Conservation (phyloP, 1,140 invertebrate species). For the Ephestia elutella region DNA sequence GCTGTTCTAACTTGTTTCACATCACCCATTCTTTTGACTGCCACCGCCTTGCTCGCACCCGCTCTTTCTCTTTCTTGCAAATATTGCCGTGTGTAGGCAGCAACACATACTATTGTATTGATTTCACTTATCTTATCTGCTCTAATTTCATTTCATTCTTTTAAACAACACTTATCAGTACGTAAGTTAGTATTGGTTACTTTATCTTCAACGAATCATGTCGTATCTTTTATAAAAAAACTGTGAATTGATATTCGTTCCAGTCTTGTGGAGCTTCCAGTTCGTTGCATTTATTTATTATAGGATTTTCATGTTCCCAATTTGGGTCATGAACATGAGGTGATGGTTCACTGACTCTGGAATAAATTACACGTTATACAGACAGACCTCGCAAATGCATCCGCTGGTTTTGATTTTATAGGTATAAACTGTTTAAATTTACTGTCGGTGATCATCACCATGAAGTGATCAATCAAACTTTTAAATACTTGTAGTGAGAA, state of each 20-base stretch:
- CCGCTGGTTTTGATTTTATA: slow-evolving; percentile 4
- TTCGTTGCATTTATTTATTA: neutral
- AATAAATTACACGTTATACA: neutral
- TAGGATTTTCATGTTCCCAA: neutral
- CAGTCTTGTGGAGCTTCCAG: neutral
- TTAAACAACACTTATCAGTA: no score
- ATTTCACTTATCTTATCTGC: slow-evolving; percentile 27
- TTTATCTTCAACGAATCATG: neutral
- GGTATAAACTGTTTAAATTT: neutral
- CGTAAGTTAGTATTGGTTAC: neutral
- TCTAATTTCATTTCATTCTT: slow-evolving; percentile 4
- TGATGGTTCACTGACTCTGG: neutral
- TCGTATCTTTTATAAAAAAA: neutral
- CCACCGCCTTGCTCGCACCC: slow-evolving; percentile 23
- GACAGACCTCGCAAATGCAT: slow-evolving; percentile 13
- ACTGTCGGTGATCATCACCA: neutral
- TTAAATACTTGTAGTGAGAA: slow-evolving; percentile 2
- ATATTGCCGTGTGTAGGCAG: slow-evolving; percentile 17
- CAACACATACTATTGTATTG: slow-evolving; percentile 28
- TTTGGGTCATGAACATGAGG: neutral
- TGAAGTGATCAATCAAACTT: slow-evolving; percentile 4
- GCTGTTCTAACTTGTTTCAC: slow-evolving; percentile 21
- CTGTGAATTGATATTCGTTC: neutral
- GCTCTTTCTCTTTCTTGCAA: slow-evolving; percentile 31
- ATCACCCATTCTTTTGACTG: slow-evolving; percentile 23